These are phyloP conservation scores for Hippopotamus amphibius DNA, from an alignment of 2,113 vertebrate genomes.

Conservation along the genomic window DNA sequence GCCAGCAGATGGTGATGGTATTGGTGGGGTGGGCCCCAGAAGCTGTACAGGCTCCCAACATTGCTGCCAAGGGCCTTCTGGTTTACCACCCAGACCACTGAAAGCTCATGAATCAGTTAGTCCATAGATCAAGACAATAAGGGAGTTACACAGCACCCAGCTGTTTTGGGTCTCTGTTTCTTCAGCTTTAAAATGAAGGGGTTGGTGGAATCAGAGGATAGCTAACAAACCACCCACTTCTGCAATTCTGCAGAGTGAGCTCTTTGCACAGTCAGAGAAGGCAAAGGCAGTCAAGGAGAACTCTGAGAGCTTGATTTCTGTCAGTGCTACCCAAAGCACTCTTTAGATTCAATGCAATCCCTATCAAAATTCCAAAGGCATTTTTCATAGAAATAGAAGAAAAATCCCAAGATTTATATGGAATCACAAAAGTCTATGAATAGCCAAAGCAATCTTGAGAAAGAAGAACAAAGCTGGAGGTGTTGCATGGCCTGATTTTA, in stretches of 20 bases:
- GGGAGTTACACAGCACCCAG: neutral
- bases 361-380: neutral
- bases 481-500: neutral
- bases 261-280: neutral
- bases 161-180: neutral
- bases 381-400: neutral
- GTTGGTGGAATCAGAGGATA: neutral
- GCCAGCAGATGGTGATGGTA: neutral
- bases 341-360: neutral
- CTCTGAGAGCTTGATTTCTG: neutral
- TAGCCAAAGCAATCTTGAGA: neutral
- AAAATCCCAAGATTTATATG: neutral
- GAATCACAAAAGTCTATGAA: neutral
- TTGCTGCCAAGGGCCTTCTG: neutral
- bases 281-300: neutral
- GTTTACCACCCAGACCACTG: neutral
- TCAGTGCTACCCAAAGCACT: neutral
- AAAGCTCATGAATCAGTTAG: neutral
- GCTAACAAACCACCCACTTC: neutral
- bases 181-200: neutral
- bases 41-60: fast-evolving
- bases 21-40: neutral
- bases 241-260: neutral
- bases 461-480: neutral
- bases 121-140: neutral